Evolutionary conservation across 2,797 vertebrate genomes (phyloP).

Genomic region (Urophycis tenuis): DNA sequence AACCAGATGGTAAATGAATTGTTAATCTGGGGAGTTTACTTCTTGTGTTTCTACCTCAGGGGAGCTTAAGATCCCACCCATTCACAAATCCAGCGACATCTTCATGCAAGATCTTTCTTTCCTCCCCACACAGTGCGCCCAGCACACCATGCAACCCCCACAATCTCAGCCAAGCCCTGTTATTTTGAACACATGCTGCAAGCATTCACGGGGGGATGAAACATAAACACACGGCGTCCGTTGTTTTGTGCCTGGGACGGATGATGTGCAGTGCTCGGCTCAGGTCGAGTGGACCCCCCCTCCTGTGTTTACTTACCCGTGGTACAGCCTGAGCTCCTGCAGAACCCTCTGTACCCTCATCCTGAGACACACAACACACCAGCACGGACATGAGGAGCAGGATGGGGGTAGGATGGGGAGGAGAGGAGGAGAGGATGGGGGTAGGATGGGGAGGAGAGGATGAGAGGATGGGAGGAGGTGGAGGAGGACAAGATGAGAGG

Average conservation of each 20-base stretch:
- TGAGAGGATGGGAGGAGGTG: slow-evolving; percentile 7
- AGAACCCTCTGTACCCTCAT: slow-evolving; percentile 93
- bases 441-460: slow-evolving; percentile 9
- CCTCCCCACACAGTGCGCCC: slow-evolving; percentile 3
- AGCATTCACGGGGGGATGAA: slow-evolving; percentile 20
- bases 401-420: slow-evolving; percentile 2
- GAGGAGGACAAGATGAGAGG: slow-evolving; percentile 17
- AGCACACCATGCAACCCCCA: not conserved
- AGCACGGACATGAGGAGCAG: slow-evolving; percentile 49
- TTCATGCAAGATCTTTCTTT: not conserved
- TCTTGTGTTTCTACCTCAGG: not conserved
- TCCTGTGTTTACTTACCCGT: slow-evolving; percentile 82
- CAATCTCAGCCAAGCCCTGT: slow-evolving; percentile 5
- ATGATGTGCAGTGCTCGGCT: not conserved
- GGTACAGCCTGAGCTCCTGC: slow-evolving; percentile 88
- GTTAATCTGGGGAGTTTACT: not conserved
- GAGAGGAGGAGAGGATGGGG: slow-evolving; percentile 13
- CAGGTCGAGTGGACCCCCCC: slow-evolving; percentile 50
- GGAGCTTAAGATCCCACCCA: not conserved
- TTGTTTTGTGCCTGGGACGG: not conserved
- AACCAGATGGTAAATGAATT: not conserved
- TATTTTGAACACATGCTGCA: slow-evolving; percentile 22
- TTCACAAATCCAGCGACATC: not conserved
- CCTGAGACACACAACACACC: slow-evolving; percentile 76
- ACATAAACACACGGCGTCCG: not conserved